Percentiles rank a stretch among this genome's conserved stretches.
Conservation (phyloP, 2,113 vertebrate species). For the Riparia riparia region DNA sequence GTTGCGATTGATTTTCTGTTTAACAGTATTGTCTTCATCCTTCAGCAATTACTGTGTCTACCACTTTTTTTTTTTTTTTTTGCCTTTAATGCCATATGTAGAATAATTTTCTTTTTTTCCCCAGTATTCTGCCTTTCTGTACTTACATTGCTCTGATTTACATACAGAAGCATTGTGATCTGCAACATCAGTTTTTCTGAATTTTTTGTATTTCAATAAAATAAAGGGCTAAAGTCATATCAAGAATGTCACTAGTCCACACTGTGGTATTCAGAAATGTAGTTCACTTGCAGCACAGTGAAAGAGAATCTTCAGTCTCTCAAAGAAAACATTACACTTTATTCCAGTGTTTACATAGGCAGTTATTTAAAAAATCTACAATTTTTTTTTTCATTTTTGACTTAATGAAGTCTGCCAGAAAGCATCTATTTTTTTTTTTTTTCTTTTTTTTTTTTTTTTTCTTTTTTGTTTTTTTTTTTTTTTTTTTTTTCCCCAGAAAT, state of each 20-base stretch:
- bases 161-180: not conserved
- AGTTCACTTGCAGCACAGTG: not conserved
- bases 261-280: not conserved
- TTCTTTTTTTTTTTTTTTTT: not conserved
- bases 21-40: not conserved
- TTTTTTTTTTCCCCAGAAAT: not conserved
- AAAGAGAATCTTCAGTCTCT: not conserved
- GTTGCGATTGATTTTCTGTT: slow-evolving; percentile 43
- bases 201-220: not conserved
- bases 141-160: not conserved
- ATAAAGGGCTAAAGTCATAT: not conserved
- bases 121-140: not conserved
- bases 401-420: not conserved
- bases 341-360: not conserved
- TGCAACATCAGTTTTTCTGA: not conserved
- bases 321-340: not conserved
- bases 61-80: not conserved
- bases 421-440: not conserved
- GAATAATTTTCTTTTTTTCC: not conserved
- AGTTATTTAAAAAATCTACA: not conserved
- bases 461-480: too few relatives aligned
- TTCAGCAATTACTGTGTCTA: not conserved
- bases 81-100: not conserved
- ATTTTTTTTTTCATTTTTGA: not conserved
- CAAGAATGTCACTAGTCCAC: not conserved